phyloP scores from a whole-genome alignment of 2,113 vertebrate species.

The Pomatorhinus ruficollis region DNA sequence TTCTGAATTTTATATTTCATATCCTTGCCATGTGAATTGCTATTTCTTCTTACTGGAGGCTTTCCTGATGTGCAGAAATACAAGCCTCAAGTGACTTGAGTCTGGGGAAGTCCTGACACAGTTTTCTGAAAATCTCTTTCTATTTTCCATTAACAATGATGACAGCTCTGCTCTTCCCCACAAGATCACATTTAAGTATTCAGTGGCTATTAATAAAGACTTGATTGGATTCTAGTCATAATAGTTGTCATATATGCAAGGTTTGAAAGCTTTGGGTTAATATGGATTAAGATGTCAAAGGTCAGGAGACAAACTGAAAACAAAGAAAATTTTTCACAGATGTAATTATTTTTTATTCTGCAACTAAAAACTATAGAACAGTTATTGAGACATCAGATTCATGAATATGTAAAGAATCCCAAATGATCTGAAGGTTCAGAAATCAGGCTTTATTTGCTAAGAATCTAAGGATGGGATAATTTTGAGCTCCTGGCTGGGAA shows the following conservation, averaged over 20 bases:
- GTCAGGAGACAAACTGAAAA: not conserved
- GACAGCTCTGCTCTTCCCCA: not conserved
- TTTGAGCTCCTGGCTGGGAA: not conserved
- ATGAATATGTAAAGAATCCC: not conserved
- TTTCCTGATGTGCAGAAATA: not conserved
- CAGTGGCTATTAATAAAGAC: not conserved
- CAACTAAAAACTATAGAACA: not conserved
- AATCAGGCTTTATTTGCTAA: not conserved
- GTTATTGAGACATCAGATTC: not conserved
- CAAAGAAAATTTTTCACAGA: not conserved
- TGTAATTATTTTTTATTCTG: not conserved
- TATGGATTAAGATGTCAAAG: conserved; percentile 1
- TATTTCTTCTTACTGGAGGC: not conserved
- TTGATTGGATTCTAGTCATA: not conserved
- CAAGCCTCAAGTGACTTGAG: not conserved
- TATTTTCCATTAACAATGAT: not conserved
- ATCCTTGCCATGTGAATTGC: not conserved
- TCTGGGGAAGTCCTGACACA: not conserved
- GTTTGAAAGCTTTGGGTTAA: conserved; percentile 1
- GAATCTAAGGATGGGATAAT: not conserved
- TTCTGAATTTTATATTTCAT: conserved; percentile 22
- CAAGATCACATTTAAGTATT: not conserved
- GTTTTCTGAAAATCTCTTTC: conserved; percentile 26
- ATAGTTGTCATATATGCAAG: not conserved
- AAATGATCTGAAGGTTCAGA: not conserved